Conservation (phyloP, 2,797 vertebrate genomes). For the Acrossocheilus fasciatus region DNA sequence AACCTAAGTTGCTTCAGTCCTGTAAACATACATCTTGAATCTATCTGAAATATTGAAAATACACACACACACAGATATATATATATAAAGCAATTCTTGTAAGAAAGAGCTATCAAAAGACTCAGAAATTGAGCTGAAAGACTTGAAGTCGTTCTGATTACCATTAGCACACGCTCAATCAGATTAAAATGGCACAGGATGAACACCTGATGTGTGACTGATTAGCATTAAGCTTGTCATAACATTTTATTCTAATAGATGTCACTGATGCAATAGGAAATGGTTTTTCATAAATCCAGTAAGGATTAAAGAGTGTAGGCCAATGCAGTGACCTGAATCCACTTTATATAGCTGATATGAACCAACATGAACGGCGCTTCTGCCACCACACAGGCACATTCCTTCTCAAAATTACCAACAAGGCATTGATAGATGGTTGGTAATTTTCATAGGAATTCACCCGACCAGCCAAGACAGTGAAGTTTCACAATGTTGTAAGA, state of each 20-base stretch:
- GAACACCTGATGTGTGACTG: conserved; percentile 16
- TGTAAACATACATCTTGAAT: neutral
- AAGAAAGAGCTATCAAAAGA: neutral
- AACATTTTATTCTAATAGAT: neutral
- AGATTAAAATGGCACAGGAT: neutral
- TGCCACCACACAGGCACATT: neutral
- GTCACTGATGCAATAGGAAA: conserved; percentile 3
- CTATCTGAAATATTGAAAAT: neutral
- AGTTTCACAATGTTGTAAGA: neutral
- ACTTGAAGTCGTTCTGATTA: neutral
- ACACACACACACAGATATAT: neutral
- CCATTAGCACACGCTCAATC: neutral
- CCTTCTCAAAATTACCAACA: neutral
- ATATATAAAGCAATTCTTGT: neutral
- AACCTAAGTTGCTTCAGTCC: neutral
- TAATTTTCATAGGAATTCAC: neutral
- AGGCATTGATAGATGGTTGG: neutral
- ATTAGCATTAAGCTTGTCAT: conserved; percentile 7
- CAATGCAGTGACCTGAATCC: neutral
- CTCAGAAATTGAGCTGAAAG: neutral
- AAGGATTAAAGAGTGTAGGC: neutral
- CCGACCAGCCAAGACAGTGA: neutral
- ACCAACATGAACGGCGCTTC: neutral
- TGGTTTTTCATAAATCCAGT: neutral
- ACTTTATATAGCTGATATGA: neutral